These are phyloP conservation scores for Drosophila macrothrix DNA, from an alignment of 2,888 invertebrate genomes.

Conservation along the genomic window DNA sequence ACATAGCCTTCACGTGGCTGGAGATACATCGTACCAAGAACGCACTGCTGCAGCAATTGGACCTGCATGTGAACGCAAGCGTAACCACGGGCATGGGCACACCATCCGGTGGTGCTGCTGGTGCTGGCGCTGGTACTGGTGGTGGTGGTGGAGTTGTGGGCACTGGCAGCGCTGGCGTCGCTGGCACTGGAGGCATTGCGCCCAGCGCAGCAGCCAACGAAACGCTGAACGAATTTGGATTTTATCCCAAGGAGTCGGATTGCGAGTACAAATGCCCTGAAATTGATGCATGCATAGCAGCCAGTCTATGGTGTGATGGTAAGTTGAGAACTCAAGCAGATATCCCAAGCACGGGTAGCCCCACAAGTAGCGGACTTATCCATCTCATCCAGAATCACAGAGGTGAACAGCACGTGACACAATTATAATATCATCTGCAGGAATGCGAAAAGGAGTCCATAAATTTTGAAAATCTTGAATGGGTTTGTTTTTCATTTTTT, in stretches of 20 bases:
- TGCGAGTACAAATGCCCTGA: slow-evolving; percentile 89
- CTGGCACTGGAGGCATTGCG: slow-evolving; percentile 42
- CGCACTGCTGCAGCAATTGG: slow-evolving; percentile 87
- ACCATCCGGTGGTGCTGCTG: slow-evolving; percentile 33
- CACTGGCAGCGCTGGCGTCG: slow-evolving; percentile 55
- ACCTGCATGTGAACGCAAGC: slow-evolving; percentile 84
- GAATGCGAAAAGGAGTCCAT: background rate
- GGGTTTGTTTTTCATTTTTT: background rate
- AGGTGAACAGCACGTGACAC: background rate
- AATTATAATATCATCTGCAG: background rate
- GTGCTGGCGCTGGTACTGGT: slow-evolving; percentile 16
- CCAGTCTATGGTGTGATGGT: slow-evolving; percentile 91
- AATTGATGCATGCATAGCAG: slow-evolving; percentile 91
- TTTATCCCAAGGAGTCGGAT: slow-evolving; percentile 86
- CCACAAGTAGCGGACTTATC: background rate
- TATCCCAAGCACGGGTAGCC: slow-evolving; percentile 12
- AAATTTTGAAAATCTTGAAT: too few species aligned
- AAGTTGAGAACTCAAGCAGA: slow-evolving; percentile 77
- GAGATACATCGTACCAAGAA: slow-evolving; percentile 89
- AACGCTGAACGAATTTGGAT: slow-evolving; percentile 85
- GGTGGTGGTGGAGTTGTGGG: slow-evolving; percentile 49
- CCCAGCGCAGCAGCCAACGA: slow-evolving; percentile 79
- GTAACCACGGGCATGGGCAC: slow-evolving; percentile 71
- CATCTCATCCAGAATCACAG: background rate
- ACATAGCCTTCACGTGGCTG: slow-evolving; percentile 92